Conservation (phyloP, 2,888 invertebrate species). For the Blastobasis lacticolella region DNA sequence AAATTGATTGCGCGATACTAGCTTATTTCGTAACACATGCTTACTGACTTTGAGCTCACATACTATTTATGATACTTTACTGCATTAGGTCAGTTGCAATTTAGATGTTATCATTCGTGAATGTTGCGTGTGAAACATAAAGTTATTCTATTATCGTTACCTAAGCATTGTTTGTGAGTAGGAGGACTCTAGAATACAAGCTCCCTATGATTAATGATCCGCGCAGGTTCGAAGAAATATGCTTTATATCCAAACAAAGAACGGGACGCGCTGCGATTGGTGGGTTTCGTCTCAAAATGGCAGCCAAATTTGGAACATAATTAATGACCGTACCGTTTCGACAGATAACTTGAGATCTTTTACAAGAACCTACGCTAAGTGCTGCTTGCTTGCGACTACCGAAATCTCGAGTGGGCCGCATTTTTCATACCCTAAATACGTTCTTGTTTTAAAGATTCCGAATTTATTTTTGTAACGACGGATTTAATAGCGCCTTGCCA, state of each 20-base stretch:
- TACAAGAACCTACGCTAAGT: slow-evolving; percentile 41
- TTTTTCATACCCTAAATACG: slow-evolving; percentile 57
- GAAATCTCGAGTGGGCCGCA: slow-evolving; percentile 38
- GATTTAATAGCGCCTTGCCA: slow-evolving; percentile 2
- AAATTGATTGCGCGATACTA: too few species aligned
- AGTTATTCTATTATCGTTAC: too few species aligned
- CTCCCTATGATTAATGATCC: slow-evolving; percentile 57
- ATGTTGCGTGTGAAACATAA: too few species aligned
- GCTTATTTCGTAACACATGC: too few species aligned
- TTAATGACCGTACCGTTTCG: slow-evolving; percentile 50
- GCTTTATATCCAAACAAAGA: slow-evolving; percentile 61
- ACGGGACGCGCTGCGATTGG: slow-evolving; percentile 46
- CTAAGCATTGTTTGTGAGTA: too few species aligned
- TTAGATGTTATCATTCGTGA: too few species aligned
- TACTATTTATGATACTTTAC: too few species aligned
- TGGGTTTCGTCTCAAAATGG: slow-evolving; percentile 54
- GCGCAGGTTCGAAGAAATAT: slow-evolving; percentile 38
- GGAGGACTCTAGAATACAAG: slow-evolving; percentile 15
- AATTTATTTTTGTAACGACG: slow-evolving; percentile 10
- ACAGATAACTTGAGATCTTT: slow-evolving; percentile 46
- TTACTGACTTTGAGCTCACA: too few species aligned
- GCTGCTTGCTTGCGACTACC: slow-evolving; percentile 28
- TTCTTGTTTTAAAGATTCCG: slow-evolving; percentile 22
- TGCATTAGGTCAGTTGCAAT: too few species aligned
- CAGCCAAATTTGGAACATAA: slow-evolving; percentile 61